These are phyloP conservation scores for Elanus axillaris DNA, from an alignment of 2,113 vertebrate species.

Conservation along the genomic window DNA sequence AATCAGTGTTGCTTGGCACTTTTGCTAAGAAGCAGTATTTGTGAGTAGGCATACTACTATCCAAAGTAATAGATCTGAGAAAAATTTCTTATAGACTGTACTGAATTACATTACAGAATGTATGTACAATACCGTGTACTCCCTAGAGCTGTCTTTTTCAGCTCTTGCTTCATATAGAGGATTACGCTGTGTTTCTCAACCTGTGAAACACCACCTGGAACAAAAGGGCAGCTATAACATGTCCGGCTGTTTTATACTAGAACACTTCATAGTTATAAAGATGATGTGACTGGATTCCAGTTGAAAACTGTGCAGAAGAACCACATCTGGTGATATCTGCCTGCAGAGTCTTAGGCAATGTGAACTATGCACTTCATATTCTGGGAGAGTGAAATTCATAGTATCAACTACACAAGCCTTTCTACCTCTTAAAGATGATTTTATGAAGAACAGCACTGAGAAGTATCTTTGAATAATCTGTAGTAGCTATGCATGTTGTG, in stretches of 20 bases:
- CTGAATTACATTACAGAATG: too few species aligned
- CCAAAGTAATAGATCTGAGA: neutral
- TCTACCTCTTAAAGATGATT: neutral
- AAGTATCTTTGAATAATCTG: neutral
- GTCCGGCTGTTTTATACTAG: neutral
- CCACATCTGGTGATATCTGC: neutral
- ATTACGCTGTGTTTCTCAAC: neutral
- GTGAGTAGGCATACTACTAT: neutral
- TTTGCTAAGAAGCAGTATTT: neutral
- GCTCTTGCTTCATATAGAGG: neutral
- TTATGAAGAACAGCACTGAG: neutral
- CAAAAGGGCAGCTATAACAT: neutral
- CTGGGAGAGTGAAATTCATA: neutral
- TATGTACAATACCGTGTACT: neutral
- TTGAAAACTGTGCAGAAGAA: neutral
- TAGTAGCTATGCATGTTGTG: neutral
- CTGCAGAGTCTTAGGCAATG: neutral
- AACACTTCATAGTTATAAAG: neutral
- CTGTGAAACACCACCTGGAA: neutral
- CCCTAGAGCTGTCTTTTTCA: neutral
- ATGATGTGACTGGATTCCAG: neutral
- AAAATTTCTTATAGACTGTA: neutral
- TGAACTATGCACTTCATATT: neutral
- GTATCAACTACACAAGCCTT: neutral
- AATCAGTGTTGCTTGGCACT: neutral